Conservation (phyloP, 2,888 invertebrate species). For the Eilema caniola region DNA sequence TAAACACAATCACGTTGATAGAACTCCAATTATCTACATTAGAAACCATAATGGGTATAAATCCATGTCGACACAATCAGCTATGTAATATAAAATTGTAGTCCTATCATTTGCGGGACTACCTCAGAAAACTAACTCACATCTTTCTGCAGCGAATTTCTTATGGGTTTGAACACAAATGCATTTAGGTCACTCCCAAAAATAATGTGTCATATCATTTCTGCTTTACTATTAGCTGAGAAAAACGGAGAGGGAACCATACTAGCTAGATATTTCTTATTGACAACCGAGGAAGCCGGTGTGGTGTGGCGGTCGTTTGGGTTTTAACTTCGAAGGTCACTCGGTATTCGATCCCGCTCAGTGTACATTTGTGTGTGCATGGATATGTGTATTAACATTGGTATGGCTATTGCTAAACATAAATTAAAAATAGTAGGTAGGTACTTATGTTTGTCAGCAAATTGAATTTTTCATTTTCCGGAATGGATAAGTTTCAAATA, state of each 20-base stretch:
- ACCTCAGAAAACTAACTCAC: neutral
- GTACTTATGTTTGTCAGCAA: too few relatives aligned
- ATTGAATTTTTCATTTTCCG: too few relatives aligned
- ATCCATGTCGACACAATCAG: slow-evolving; percentile 10
- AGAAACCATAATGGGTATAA: slow-evolving; percentile 21
- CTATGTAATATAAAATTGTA: neutral
- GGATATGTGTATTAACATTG: neutral
- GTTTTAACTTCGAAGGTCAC: neutral
- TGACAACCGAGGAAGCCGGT: neutral
- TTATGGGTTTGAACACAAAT: neutral
- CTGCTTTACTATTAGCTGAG: neutral
- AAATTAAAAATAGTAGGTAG: too few relatives aligned
- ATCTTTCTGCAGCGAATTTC: neutral
- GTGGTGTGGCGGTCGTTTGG: neutral
- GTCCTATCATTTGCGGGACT: slow-evolving; percentile 7
- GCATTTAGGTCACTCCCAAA: neutral
- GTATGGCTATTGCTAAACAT: too few relatives aligned
- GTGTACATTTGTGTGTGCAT: too few relatives aligned
- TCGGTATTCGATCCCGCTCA: neutral
- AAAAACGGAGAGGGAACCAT: neutral
- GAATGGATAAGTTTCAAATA: too few relatives aligned
- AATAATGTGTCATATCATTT: neutral
- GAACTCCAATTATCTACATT: slow-evolving; percentile 34
- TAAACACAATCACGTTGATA: slow-evolving; percentile 39
- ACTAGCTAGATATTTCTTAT: neutral